Percentiles rank a stretch among this genome's conserved stretches.
phyloP scores from a whole-genome alignment of 2,888 invertebrate genomes.

The Steinernema hermaphroditum region DNA sequence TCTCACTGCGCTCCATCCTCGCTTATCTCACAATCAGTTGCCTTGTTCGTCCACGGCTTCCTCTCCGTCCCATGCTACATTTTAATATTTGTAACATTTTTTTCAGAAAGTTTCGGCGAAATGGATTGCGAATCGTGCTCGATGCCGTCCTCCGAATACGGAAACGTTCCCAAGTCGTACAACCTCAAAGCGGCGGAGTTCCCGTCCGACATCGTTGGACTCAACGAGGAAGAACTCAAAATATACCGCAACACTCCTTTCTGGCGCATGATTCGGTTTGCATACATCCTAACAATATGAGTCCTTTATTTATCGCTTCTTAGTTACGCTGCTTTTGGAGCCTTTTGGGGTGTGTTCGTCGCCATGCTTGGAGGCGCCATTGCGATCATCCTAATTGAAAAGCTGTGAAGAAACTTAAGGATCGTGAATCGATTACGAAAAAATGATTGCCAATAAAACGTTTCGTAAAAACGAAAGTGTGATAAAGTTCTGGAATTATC shows the following conservation, averaged over 20 bases:
- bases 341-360: slow-evolving; percentile 91
- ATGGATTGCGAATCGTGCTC: not conserved
- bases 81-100: not conserved
- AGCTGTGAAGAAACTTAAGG: slow-evolving; percentile 2
- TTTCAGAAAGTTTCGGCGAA: not conserved
- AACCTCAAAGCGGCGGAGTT: slow-evolving; percentile 39
- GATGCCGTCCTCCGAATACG: slow-evolving; percentile 34
- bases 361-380: slow-evolving; percentile 90
- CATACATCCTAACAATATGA: no score
- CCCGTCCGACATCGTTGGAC: slow-evolving; percentile 76
- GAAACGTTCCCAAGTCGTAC: slow-evolving; percentile 34
- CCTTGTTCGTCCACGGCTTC: no score
- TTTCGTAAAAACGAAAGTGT: no score
- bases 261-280: slow-evolving; percentile 79
- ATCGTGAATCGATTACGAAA: no score
- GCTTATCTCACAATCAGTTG: slow-evolving; percentile 5
- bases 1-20: not conserved
- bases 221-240: slow-evolving; percentile 94
- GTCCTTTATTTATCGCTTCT: not conserved
- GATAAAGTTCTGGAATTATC: no score
- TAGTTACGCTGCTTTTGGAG: slow-evolving; percentile 74
- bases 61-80: not conserved
- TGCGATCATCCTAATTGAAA: slow-evolving; percentile 53
- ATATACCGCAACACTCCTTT: slow-evolving; percentile 95
- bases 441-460: no score